Evolutionary conservation across 2,113 vertebrate genomes (phyloP).

Genomic region (Vireo altiloquus): DNA sequence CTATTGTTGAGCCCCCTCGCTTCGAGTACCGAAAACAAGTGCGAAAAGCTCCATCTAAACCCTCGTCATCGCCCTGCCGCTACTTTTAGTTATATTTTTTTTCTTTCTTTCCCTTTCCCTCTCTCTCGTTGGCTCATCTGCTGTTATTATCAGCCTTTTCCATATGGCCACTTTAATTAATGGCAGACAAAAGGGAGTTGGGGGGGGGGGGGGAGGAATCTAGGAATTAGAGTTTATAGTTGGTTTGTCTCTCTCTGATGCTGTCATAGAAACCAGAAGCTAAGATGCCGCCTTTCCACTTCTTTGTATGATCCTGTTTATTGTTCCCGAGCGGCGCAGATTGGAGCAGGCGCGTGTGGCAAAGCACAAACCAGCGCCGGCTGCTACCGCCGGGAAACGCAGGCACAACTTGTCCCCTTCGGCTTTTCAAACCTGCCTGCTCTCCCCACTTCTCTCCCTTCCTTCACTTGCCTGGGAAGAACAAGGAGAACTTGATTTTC

Average conservation of each 20-base stretch:
- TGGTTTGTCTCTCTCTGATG: constrained; percentile 60
- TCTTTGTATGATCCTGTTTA: constrained; percentile 66
- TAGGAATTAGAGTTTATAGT: constrained; percentile 70
- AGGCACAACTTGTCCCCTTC: background rate
- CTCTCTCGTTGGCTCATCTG: constrained; percentile 52
- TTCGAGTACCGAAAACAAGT: constrained; percentile 1
- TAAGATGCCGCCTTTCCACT: constrained; percentile 54
- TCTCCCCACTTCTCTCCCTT: background rate
- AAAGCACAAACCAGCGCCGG: background rate
- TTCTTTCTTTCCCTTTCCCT: background rate
- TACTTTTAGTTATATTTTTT: constrained; percentile 23
- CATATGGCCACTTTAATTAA: constrained; percentile 82
- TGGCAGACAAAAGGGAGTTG: constrained; percentile 75
- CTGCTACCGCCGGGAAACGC: background rate
- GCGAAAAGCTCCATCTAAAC: constrained; percentile 6
- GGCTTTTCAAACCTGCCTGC: background rate
- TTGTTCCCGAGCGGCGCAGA: constrained; percentile 36
- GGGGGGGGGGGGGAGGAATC: constrained; percentile 6
- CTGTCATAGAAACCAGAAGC: constrained; percentile 69
- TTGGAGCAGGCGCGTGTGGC: constrained; percentile 26
- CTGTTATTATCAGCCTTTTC: constrained; percentile 72
- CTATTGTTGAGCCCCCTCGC: background rate
- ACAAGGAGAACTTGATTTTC: background rate
- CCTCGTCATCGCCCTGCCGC: background rate
- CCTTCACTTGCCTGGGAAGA: background rate